Evolutionary conservation across 2,113 vertebrate species (phyloP).

Genomic region (Helogale parvula): DNA sequence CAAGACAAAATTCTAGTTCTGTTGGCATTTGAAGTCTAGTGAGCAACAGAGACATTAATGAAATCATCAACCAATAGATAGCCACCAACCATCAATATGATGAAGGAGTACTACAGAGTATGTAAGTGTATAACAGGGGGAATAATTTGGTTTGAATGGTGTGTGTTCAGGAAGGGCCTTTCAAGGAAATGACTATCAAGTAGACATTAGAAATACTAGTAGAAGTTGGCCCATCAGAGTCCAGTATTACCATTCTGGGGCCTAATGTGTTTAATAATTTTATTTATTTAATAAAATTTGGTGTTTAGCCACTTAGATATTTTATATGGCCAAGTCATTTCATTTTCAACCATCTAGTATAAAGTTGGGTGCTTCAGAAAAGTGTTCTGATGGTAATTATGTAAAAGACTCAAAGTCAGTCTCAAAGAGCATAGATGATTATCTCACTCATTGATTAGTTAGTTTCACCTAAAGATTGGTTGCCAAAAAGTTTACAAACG

Average conservation of each 20-base stretch:
- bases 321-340: constrained; percentile 37
- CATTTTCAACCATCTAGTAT: constrained; percentile 31
- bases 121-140: background rate
- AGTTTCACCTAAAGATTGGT: background rate
- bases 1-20: background rate
- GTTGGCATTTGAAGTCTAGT: constrained; percentile 30
- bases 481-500: constrained; percentile 28
- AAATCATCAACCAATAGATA: constrained; percentile 31
- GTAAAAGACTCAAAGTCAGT: constrained; percentile 1
- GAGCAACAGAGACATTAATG: background rate
- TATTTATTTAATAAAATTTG: constrained; percentile 17
- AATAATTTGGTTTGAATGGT: constrained; percentile 10
- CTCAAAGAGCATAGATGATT: background rate
- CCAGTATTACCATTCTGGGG: background rate
- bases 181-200: constrained; percentile 11
- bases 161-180: background rate
- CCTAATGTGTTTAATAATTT: background rate
- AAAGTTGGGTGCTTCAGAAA: constrained; percentile 25
- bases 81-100: constrained; percentile 14
- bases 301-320: constrained; percentile 38
- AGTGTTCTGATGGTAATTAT: background rate
- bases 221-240: background rate
- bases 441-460: background rate
- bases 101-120: constrained; percentile 27
- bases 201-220: constrained; percentile 22